Evolutionary conservation across 53 echinoderm and acorn worm genomes (phyloP), one percentile per base, ranked within the genome.

Genomic region (Crossaster papposus): DNA sequence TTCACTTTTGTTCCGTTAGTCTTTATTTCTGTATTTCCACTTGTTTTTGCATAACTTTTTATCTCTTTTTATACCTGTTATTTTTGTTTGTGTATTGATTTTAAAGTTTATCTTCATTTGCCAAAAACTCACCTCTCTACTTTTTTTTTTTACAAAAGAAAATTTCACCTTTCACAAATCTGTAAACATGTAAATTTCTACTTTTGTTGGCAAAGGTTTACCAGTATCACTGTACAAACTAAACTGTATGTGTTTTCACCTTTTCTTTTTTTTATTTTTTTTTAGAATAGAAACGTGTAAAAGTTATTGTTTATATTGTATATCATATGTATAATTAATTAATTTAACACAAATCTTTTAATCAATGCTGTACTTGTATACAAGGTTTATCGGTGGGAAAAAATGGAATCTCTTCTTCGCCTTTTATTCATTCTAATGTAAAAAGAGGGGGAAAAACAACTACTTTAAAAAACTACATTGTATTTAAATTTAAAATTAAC

Each of bases 321-420:
- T 11, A 58, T 58, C 64, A 70, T 70, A 83, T n/a, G 83, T 83
- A 83, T 9, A 70, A 29, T 83, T 65, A 13, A 74, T 83, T 83
- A 83, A 83, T 83, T 68, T 83, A 83, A 70, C 44, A 35, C 26
- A 70, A 70, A 13, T 33, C 17, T 68, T 83, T 65, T 82, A 81
- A 81, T 82, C 65, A 64, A 28, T 26, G 68, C 29, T 70, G 37
- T 68, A 82, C 15, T 20, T 70, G 38, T 83, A 83, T 44, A 44
- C 9, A 44, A 44, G 20, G 64, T 65, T 68, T 64, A 65, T 44
- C 44, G 44, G 9, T n/a, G n/a, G 26, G 22, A 70, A 83, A 4
- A 53, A 18, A 83, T 30, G 6, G 37, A 51, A 65, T 36, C 70
- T 83, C 68, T 38, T 33, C 26, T 37, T 32, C 17, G 53, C 38